These are phyloP conservation scores for Pangasius macronema DNA, from an alignment of 2,797 vertebrate genomes.

Conservation along the genomic window DNA sequence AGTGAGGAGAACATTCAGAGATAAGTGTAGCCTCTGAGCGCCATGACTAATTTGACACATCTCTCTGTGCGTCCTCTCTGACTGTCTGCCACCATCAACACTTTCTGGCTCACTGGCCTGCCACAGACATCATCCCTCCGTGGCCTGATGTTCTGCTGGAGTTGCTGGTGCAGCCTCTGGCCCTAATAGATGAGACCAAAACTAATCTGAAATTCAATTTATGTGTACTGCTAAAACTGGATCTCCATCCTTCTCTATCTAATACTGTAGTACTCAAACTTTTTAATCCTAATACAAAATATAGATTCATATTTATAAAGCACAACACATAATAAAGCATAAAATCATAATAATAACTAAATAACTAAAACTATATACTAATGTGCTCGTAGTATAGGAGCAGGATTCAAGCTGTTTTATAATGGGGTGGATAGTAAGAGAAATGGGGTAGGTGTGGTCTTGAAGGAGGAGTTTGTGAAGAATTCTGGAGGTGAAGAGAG, in stretches of 20 bases:
- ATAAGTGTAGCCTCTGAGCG: conserved; percentile 66
- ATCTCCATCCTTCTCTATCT: conserved; percentile 20
- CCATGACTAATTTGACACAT: conserved; percentile 82
- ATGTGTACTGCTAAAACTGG: conserved; percentile 45
- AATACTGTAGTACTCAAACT: not conserved
- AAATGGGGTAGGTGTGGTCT: too few relatives aligned
- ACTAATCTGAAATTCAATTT: conserved; percentile 44
- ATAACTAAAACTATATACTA: not conserved
- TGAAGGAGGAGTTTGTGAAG: too few relatives aligned
- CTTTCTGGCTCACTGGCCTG: conserved; percentile 71
- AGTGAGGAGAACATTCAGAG: conserved; percentile 48
- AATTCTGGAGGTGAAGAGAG: too few relatives aligned
- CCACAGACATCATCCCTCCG: conserved; percentile 72
- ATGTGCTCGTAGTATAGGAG: too few relatives aligned
- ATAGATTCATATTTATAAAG: not conserved
- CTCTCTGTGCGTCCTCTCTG: conserved; percentile 70
- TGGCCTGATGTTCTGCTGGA: conserved; percentile 65
- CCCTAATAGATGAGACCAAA: conserved; percentile 56
- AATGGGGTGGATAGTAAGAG: too few relatives aligned
- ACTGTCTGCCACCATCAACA: conserved; percentile 82
- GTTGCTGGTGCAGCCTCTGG: conserved; percentile 64
- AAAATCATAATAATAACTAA: not conserved
- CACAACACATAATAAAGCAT: not conserved
- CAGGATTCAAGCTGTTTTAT: too few relatives aligned
- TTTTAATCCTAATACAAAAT: not conserved